These are phyloP conservation scores for Bedellia somnulentella DNA, from an alignment of 2,888 invertebrate species.

Conservation along the genomic window DNA sequence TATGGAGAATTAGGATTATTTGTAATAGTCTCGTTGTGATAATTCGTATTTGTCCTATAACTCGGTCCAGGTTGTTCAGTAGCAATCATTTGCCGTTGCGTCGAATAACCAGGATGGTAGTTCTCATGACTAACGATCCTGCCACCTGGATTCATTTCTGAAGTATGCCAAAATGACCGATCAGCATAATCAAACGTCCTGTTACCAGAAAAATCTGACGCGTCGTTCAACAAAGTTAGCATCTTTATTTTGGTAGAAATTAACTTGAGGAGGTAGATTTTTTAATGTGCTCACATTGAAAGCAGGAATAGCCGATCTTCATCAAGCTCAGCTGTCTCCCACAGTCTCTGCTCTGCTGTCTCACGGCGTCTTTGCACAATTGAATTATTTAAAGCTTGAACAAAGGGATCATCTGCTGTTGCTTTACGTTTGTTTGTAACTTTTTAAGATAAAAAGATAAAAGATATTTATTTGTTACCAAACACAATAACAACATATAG, in stretches of 20 bases:
- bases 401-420: constrained; percentile 10
- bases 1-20: constrained; percentile 8
- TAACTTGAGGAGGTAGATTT: constrained; percentile 10
- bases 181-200: constrained; percentile 10
- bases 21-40: constrained; percentile 9
- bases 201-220: constrained; percentile 9
- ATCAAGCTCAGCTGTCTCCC: constrained; percentile 4
- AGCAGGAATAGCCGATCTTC: constrained; percentile 12
- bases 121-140: constrained; percentile 10
- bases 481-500: too few species aligned
- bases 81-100: constrained; percentile 8
- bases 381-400: constrained; percentile 11
- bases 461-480: too few species aligned
- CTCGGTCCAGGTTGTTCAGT: constrained; percentile 9
- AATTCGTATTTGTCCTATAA: constrained; percentile 10
- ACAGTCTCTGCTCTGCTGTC: constrained; percentile 8
- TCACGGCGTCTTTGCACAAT: constrained; percentile 11
- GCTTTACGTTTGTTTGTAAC: constrained; percentile 10
- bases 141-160: constrained; percentile 11
- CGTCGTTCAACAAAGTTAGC: constrained; percentile 12
- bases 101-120: constrained; percentile 9
- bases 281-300: constrained; percentile 11
- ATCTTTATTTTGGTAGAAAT: constrained; percentile 11
- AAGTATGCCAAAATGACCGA: constrained; percentile 8
- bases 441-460: too few species aligned